Evolutionary conservation across 2,888 invertebrate genomes (phyloP).

Genomic region (Hemaris fuciformis): DNA sequence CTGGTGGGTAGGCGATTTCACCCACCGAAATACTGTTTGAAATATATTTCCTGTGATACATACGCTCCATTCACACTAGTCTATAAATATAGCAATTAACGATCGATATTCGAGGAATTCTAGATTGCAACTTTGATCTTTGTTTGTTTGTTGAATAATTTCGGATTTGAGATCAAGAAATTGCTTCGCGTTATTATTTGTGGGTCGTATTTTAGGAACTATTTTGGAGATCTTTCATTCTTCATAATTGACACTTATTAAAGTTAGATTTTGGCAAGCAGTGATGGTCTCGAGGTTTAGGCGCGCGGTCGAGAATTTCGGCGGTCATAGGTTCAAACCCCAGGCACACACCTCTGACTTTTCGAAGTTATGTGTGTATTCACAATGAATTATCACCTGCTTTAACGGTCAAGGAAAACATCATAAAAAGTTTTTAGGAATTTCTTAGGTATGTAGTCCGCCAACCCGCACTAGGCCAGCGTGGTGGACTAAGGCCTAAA

Average conservation of each 20-base stretch:
- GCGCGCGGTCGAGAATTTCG: too few relatives aligned
- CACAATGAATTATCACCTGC: too few relatives aligned
- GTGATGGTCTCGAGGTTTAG: too few relatives aligned
- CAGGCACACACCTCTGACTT: too few relatives aligned
- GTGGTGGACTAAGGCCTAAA: too few relatives aligned
- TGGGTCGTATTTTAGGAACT: not conserved
- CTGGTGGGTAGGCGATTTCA: not conserved
- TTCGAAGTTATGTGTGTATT: too few relatives aligned
- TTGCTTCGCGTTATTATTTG: not conserved
- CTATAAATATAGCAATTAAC: constrained; percentile 7
- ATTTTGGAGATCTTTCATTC: not conserved
- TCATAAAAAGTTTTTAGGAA: too few relatives aligned
- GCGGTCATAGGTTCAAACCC: too few relatives aligned
- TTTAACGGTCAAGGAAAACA: too few relatives aligned
- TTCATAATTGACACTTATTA: not conserved
- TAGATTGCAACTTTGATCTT: constrained; percentile 11
- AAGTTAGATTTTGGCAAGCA: too few relatives aligned
- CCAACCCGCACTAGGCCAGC: too few relatives aligned
- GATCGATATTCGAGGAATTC: constrained; percentile 4
- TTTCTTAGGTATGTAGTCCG: too few relatives aligned
- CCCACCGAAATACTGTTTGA: constrained; percentile 32
- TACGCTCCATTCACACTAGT: constrained; percentile 1
- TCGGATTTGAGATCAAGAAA: not conserved
- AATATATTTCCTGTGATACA: constrained; percentile 45
- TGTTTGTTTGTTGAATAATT: constrained; percentile 2